phyloP scores from a whole-genome alignment of 2,113 vertebrate genomes.

The Triplophysa tibetana region DNA sequence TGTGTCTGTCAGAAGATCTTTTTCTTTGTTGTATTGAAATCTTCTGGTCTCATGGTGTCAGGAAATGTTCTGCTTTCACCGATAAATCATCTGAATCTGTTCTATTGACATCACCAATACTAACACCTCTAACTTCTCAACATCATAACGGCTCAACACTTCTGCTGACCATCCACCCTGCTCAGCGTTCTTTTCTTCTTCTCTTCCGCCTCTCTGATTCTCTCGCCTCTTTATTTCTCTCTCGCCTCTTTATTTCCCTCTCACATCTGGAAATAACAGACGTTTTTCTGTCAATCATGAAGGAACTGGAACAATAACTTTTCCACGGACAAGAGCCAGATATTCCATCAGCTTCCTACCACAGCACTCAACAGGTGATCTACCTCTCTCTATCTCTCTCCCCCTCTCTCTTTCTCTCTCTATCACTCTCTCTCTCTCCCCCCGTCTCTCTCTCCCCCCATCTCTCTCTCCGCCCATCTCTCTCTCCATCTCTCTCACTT shows the following conservation, averaged over 20 bases:
- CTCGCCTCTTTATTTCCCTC: too few relatives aligned
- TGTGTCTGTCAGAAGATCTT: too few relatives aligned
- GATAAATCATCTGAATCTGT: neutral
- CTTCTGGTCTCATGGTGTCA: neutral
- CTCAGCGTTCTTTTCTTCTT: neutral
- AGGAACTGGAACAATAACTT: conserved; percentile 90
- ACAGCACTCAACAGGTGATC: conserved; percentile 93
- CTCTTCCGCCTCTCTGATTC: conserved; percentile 10
- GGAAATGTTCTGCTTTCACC: neutral
- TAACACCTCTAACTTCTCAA: neutral
- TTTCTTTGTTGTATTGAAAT: neutral
- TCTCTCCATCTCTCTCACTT: too few relatives aligned
- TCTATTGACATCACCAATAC: neutral
- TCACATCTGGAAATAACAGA: conserved; percentile 65
- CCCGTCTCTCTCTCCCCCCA: too few relatives aligned
- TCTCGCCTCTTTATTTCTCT: conserved; percentile 16
- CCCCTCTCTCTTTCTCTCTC: too few relatives aligned
- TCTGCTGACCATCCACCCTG: neutral
- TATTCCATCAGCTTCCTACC: conserved; percentile 84
- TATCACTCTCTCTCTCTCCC: too few relatives aligned
- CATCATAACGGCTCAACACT: neutral
- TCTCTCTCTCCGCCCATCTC: too few relatives aligned
- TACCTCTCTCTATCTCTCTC: too few relatives aligned
- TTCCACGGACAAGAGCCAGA: conserved; percentile 86
- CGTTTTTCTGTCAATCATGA: conserved; percentile 66